Base-by-base conservation (phyloP, 2,888 invertebrate species). In the Andrena chrysosceles region DNA sequence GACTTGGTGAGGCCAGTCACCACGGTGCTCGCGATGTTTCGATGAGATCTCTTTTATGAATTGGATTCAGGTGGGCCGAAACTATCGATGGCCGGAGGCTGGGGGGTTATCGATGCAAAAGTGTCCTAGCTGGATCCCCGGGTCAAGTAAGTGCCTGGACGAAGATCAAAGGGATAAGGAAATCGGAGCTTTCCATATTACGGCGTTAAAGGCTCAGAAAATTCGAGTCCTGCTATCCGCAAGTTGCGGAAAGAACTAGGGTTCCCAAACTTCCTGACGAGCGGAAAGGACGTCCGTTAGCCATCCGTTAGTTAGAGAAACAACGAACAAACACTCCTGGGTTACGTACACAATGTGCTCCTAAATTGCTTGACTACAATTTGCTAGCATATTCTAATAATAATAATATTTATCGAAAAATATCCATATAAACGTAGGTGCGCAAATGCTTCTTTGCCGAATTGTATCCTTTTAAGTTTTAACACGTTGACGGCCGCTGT, bases 91-190 rank as follows among this genome's bases (percentile, higher is more conserved):
- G 70, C 42, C 56, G 42, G 75, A 2, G 13, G 35, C 56, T 31
- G 71, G 8, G 42, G 31, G 71, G 75, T 82, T 77, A 83, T 89
- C 87, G 84, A 78, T 77, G 77, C 66, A 82, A 89, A 85, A 87
- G 26, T 85, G 82, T 88, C 84, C 70, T 68, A 71, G 80, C 79
- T 85, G 68, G 68, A 77, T 77, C 80, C 69, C 64, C 59, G 62
- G 77, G 83, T 83, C 77, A 81, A 85, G 83, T 86, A 87, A 90
- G 87, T 89, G 85, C 79, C 77, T 82, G 77, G 86, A 81, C 75
- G 85, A 88, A 88, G 90, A 90, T 91, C 90, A 91, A 91, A 91
- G 90, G 84, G 83, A 87, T 81, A 66, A 67, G 81, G 77, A 82
- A 84, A 81, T 26, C 71, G 74, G 66, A 83, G 86, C 71, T 81